Percentiles rank a stretch among this genome's conserved stretches.
phyloP scores from a whole-genome alignment of 2,888 invertebrate species.

The Drosophila longiperda region DNA sequence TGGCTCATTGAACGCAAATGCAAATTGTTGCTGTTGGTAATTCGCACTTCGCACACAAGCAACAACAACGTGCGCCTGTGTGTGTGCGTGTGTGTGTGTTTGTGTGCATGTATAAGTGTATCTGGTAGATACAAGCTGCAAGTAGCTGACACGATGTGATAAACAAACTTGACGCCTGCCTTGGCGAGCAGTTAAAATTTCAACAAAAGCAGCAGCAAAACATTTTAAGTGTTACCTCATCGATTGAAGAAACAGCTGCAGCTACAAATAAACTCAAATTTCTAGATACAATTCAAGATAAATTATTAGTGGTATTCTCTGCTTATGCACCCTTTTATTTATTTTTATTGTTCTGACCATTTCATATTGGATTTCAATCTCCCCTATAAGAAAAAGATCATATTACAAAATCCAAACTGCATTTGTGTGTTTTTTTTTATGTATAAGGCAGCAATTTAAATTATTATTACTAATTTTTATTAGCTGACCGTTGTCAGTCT shows the following conservation, averaged over 20 bases:
- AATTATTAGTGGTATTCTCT: constrained; percentile 1
- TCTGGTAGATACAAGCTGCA: constrained; percentile 71
- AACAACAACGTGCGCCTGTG: constrained; percentile 11
- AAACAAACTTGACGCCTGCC: constrained; percentile 75
- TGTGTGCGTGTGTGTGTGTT: neutral
- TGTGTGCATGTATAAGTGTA: constrained; percentile 33
- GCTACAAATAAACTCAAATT: constrained; percentile 5
- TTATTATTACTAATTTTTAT: constrained; percentile 47
- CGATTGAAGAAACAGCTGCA: constrained; percentile 15
- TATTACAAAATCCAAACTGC: constrained; percentile 40
- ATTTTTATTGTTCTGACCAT: constrained; percentile 8
- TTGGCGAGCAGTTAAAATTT: constrained; percentile 64
- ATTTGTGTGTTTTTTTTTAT: constrained; percentile 37
- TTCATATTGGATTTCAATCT: constrained; percentile 35
- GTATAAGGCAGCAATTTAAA: constrained; percentile 38
- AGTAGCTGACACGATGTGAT: constrained; percentile 78
- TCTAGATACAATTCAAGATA: constrained; percentile 11
- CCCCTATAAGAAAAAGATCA: constrained; percentile 61
- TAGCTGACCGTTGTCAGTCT: constrained; percentile 63
- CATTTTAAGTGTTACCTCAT: constrained; percentile 70
- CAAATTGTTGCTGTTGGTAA: constrained; percentile 78
- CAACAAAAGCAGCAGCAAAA: constrained; percentile 9
- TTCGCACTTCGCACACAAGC: constrained; percentile 69
- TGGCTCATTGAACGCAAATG: constrained; percentile 84
- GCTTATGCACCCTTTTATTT: constrained; percentile 1